These are phyloP conservation scores for Triplophysa siluroides DNA, from an alignment of 2,113 vertebrate genomes.

Conservation along the genomic window DNA sequence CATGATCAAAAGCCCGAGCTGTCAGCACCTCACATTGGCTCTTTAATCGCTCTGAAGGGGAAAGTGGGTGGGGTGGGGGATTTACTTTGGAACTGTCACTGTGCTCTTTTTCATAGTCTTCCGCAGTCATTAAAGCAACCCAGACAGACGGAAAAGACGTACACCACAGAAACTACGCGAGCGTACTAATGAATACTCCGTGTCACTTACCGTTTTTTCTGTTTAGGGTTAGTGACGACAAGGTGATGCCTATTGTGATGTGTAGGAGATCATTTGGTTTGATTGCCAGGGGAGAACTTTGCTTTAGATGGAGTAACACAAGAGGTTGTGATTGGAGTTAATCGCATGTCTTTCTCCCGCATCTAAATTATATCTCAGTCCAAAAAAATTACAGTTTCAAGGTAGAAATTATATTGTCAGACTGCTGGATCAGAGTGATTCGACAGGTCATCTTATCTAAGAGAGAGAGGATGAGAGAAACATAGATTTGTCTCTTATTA, in stretches of 20 bases:
- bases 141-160: conserved; percentile 25
- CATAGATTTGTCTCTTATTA: conserved; percentile 71
- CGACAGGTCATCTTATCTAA: conserved; percentile 61
- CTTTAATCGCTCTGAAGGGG: conserved; percentile 48
- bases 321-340: conserved; percentile 51
- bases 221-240: conserved; percentile 52
- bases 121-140: conserved; percentile 41
- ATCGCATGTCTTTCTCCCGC: conserved; percentile 42
- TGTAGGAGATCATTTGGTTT: conserved; percentile 55
- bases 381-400: conserved; percentile 66
- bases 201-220: conserved; percentile 49
- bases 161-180: neutral
- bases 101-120: conserved; percentile 46
- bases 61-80: conserved; percentile 25
- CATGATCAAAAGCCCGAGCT: conserved; percentile 69
- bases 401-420: conserved; percentile 69
- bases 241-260: conserved; percentile 50
- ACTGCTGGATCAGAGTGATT: conserved; percentile 64
- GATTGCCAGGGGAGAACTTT: conserved; percentile 56
- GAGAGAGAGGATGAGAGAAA: conserved; percentile 61
- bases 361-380: conserved; percentile 55
- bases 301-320: conserved; percentile 46
- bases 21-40: conserved; percentile 59
- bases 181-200: conserved; percentile 40
- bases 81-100: conserved; percentile 30